Evolutionary conservation across 92 coral and sea anemone species (phyloP).

Genomic region (Phenganax subtilis): DNA sequence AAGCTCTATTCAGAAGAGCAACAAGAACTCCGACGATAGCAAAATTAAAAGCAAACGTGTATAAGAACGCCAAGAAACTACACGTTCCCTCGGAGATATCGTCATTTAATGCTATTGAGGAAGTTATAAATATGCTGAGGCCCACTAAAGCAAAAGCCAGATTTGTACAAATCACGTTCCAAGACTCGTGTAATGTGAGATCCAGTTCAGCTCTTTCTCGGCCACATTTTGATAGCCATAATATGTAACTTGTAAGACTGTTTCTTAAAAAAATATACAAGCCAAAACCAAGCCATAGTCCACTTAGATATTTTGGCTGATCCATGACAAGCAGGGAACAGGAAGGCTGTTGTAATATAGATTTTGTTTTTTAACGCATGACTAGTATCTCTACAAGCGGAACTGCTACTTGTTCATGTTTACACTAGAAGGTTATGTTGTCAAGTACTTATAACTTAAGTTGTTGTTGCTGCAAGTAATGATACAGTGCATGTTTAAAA

Average conservation of each 20-base stretch:
- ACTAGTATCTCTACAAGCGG: no score
- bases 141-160: slow-evolving; percentile 30
- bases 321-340: no score
- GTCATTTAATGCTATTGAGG: not conserved
- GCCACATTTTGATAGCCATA: not conserved
- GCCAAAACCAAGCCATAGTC: slow-evolving; percentile 20
- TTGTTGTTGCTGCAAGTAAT: no score
- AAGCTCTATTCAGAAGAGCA: not conserved
- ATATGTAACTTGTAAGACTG: not conserved
- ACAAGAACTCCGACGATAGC: slow-evolving; percentile 10
- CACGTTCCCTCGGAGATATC: not conserved
- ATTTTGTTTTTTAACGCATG: no score
- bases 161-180: not conserved
- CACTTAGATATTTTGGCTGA: not conserved
- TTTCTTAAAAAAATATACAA: slow-evolving; percentile 6
- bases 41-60: slow-evolving; percentile 10
- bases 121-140: not conserved
- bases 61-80: not conserved
- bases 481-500: no score
- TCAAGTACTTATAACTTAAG: no score
- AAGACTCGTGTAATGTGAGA: not conserved
- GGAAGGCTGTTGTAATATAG: no score
- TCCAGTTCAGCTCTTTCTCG: not conserved
- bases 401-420: no score
- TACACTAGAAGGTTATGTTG: no score